Percentiles rank a stretch among this genome's conserved stretches.
Conservation (phyloP, 2,113 vertebrate genomes). For the Phrynosoma blainvillii region DNA sequence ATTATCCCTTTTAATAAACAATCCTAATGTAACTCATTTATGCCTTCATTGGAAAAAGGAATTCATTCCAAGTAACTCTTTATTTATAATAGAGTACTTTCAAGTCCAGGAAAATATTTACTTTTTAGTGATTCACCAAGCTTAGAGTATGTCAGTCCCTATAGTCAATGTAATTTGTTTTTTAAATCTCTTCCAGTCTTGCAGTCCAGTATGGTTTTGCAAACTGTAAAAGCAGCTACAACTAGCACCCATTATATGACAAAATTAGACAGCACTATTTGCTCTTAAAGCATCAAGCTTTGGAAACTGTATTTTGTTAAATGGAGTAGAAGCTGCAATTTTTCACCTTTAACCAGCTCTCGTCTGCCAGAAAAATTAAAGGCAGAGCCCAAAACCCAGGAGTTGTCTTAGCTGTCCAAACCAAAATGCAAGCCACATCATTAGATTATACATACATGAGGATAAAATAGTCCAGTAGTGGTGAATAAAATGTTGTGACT, state of each 20-base stretch:
- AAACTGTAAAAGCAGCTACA: background rate
- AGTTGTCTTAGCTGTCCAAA: constrained; percentile 12
- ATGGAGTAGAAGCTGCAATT: background rate
- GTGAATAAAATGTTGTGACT: constrained; percentile 25
- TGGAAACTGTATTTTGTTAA: constrained; percentile 21
- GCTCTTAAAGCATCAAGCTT: background rate
- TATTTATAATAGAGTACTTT: no score
- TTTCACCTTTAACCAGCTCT: background rate
- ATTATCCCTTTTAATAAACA: no score
- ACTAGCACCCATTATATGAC: background rate
- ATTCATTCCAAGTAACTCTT: no score
- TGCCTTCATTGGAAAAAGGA: no score
- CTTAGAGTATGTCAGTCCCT: background rate
- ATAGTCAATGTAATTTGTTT: background rate
- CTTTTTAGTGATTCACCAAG: background rate
- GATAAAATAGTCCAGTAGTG: background rate
- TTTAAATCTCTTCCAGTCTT: background rate
- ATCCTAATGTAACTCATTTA: no score
- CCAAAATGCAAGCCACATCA: constrained; percentile 12
- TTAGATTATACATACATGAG: constrained; percentile 2
- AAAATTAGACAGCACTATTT: background rate
- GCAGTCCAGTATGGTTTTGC: background rate
- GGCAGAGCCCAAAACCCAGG: background rate
- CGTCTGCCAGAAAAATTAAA: constrained; percentile 20
- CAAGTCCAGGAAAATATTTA: background rate